A percentile compares a stretch with the other conserved stretches of the same genome.
phyloP scores from a whole-genome alignment of 2,888 invertebrate genomes.

The Dorcus hopei region DNA sequence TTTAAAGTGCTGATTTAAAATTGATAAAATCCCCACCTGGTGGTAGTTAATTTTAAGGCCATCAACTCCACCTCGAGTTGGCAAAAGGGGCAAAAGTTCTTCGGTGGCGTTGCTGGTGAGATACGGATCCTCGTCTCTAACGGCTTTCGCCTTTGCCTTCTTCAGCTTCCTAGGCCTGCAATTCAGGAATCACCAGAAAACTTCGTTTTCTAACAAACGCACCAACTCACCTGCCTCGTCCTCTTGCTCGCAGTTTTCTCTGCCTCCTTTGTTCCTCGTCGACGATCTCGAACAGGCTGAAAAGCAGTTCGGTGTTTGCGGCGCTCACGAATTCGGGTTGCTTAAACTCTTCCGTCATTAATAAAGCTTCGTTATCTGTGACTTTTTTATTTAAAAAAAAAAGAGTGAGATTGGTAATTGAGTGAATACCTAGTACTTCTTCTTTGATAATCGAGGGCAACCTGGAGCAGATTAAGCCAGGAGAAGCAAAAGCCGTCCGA shows the following conservation, averaged over 20 bases:
- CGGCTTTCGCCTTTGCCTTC: conserved; percentile 5
- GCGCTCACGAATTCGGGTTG: conserved; percentile 23
- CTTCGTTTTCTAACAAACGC: neutral
- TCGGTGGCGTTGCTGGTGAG: conserved; percentile 44
- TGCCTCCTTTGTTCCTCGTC: conserved; percentile 31
- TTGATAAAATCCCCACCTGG: no score
- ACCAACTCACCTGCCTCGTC: no score
- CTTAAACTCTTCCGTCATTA: neutral
- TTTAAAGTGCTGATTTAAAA: no score
- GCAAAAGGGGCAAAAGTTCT: conserved; percentile 45
- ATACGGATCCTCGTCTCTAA: conserved; percentile 51
- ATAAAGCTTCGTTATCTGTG: conserved; percentile 1
- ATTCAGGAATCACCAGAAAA: neutral
- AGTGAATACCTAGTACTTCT: no score
- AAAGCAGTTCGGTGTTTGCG: conserved; percentile 52
- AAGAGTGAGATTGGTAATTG: no score
- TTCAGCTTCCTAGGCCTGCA: conserved; percentile 14
- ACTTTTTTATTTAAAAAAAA: no score
- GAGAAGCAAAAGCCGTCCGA: conserved; percentile 46
- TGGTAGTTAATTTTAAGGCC: no score
- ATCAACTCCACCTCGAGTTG: conserved; percentile 17
- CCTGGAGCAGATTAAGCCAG: conserved; percentile 32
- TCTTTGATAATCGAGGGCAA: no score
- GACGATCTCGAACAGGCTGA: conserved; percentile 50
- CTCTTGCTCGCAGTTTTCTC: neutral